Evolutionary conservation across 2,797 vertebrate genomes (phyloP).

Genomic region (Fundulus diaphanus): DNA sequence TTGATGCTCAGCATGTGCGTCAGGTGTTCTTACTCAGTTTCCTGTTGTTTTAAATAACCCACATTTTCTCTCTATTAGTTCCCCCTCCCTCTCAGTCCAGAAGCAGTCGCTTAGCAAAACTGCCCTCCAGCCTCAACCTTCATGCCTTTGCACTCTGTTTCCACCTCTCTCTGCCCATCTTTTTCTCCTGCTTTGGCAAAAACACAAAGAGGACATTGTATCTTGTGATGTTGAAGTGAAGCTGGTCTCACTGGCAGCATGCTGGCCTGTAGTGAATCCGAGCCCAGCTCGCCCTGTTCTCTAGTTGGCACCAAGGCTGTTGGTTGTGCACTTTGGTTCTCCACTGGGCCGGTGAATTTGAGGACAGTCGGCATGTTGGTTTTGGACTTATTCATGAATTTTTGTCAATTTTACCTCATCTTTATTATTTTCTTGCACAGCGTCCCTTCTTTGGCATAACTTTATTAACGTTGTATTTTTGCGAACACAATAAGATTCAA

Average conservation of each 20-base stretch:
- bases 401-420: slow-evolving; percentile 44
- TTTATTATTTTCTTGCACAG: slow-evolving; percentile 20
- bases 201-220: slow-evolving; percentile 82
- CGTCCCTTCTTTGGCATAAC: neutral
- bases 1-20: slow-evolving; percentile 81
- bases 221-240: slow-evolving; percentile 74
- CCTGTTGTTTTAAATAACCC: slow-evolving; percentile 68
- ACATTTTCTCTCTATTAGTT: slow-evolving; percentile 42
- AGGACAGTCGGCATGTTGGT: slow-evolving; percentile 66
- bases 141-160: slow-evolving; percentile 32
- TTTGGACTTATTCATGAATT: slow-evolving; percentile 59
- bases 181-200: slow-evolving; percentile 62
- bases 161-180: slow-evolving; percentile 38
- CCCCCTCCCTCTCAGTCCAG: slow-evolving; percentile 29
- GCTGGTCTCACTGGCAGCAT: slow-evolving; percentile 72
- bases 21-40: slow-evolving; percentile 78
- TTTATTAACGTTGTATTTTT: slow-evolving; percentile 2
- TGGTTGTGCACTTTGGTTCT: slow-evolving; percentile 51
- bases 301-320: slow-evolving; percentile 63
- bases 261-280: slow-evolving; percentile 63
- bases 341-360: slow-evolving; percentile 55
- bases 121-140: slow-evolving; percentile 33
- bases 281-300: slow-evolving; percentile 59
- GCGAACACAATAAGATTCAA: neutral
- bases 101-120: slow-evolving; percentile 28